Percentiles rank a stretch among this genome's conserved stretches.
phyloP scores from a whole-genome alignment of 2,797 vertebrate species.

The Silurus lanzhouensis region DNA sequence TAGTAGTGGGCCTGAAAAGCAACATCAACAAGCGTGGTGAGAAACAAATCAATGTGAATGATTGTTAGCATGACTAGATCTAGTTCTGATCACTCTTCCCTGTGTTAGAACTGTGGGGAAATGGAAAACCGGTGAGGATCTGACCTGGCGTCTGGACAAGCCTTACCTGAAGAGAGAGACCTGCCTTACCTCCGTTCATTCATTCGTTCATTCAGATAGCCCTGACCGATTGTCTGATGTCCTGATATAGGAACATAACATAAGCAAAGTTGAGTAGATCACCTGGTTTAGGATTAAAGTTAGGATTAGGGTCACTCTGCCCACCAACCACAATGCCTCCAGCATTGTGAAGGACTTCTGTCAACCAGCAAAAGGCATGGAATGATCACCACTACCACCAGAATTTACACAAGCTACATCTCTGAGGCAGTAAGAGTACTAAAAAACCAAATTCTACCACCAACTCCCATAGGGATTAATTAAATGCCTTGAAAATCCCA shows the following conservation, averaged over 20 bases:
- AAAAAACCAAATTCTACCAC: background rate
- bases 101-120: background rate
- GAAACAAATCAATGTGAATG: background rate
- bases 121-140: background rate
- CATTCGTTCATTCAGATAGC: background rate
- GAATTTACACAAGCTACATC: background rate
- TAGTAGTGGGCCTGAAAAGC: background rate
- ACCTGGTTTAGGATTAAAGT: background rate
- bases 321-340: background rate
- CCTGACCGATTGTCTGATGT: background rate
- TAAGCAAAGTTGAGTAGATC: background rate
- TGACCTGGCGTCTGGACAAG: background rate
- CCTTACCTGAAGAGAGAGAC: background rate
- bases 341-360: background rate
- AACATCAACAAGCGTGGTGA: background rate
- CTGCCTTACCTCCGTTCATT: background rate
- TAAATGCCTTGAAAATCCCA: background rate
- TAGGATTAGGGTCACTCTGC: background rate
- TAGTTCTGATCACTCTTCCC: background rate
- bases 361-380: background rate
- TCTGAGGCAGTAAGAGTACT: background rate
- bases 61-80: background rate
- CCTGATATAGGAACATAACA: background rate
- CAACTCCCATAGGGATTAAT: background rate
- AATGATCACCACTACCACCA: background rate